Percentiles rank a stretch among this genome's conserved stretches.
These are phyloP conservation scores for Ptilonorhynchus violaceus DNA, from an alignment of 2,113 vertebrate genomes.

Conservation along the genomic window DNA sequence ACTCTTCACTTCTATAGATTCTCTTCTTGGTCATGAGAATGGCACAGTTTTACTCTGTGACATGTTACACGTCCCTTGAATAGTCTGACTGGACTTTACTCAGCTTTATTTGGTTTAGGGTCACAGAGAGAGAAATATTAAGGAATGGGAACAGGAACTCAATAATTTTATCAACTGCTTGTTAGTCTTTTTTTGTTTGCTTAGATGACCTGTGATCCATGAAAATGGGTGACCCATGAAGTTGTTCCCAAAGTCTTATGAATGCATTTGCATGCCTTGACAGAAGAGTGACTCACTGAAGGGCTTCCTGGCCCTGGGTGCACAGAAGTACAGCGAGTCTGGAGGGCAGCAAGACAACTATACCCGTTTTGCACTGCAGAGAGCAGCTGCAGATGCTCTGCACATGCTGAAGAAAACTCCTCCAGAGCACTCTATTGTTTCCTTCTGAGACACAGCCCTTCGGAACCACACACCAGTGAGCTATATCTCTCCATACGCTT, in stretches of 20 bases:
- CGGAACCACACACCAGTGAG: neutral
- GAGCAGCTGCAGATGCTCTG: neutral
- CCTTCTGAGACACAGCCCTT: neutral
- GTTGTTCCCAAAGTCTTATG: neutral
- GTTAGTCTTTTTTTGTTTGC: neutral
- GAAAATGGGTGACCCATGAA: neutral
- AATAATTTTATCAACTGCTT: neutral
- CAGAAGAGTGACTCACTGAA: neutral
- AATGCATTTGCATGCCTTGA: neutral
- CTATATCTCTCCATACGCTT: neutral
- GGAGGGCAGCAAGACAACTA: neutral
- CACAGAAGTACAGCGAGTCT: neutral
- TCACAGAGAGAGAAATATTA: neutral
- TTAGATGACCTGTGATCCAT: neutral
- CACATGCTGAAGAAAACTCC: neutral
- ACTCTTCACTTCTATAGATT: neutral
- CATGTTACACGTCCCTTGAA: neutral
- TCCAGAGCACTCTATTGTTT: neutral
- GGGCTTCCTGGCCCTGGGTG: neutral
- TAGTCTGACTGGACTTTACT: neutral
- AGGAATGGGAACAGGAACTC: neutral
- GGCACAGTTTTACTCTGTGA: neutral
- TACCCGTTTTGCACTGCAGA: neutral
- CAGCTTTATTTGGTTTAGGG: neutral
- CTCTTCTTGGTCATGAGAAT: neutral